Conservation (phyloP, 1,140 invertebrate species). For the Mizuhopecten yessoensis region DNA sequence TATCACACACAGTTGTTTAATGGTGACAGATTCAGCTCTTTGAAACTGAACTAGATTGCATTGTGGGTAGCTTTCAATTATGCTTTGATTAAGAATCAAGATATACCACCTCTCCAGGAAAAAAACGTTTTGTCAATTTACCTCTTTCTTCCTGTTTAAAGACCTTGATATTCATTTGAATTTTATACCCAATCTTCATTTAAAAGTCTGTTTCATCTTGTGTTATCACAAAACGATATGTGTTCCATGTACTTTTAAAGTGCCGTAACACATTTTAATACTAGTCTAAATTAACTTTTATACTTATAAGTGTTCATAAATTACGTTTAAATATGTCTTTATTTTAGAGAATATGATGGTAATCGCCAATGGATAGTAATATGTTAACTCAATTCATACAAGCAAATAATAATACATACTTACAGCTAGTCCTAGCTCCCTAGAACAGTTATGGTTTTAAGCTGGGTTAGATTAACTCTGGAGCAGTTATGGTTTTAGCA, state of each 20-base stretch:
- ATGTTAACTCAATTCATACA: too few relatives aligned
- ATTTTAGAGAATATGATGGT: too few relatives aligned
- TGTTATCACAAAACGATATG: not conserved
- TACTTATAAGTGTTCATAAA: too few relatives aligned
- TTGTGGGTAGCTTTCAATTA: conserved; percentile 28
- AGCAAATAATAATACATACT: too few relatives aligned
- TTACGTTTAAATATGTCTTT: too few relatives aligned
- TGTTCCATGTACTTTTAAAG: conserved; percentile 8
- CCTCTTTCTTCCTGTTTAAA: not conserved
- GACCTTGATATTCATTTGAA: not conserved
- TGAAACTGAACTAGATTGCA: not conserved
- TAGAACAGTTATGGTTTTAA: too few relatives aligned
- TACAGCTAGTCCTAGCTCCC: too few relatives aligned
- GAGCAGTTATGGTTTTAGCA: too few relatives aligned
- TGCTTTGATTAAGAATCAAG: not conserved
- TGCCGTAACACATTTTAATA: not conserved
- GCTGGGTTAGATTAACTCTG: too few relatives aligned
- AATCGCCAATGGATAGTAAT: too few relatives aligned
- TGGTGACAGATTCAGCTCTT: not conserved
- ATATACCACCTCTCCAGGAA: not conserved
- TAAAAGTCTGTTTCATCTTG: not conserved
- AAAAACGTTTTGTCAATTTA: not conserved
- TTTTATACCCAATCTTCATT: not conserved
- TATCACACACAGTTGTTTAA: not conserved
- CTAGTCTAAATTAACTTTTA: not conserved